A percentile compares a stretch with the other conserved stretches of the same genome.
phyloP scores from a whole-genome alignment of 1,140 invertebrate genomes.

The Archegozetes longisetosus region DNA sequence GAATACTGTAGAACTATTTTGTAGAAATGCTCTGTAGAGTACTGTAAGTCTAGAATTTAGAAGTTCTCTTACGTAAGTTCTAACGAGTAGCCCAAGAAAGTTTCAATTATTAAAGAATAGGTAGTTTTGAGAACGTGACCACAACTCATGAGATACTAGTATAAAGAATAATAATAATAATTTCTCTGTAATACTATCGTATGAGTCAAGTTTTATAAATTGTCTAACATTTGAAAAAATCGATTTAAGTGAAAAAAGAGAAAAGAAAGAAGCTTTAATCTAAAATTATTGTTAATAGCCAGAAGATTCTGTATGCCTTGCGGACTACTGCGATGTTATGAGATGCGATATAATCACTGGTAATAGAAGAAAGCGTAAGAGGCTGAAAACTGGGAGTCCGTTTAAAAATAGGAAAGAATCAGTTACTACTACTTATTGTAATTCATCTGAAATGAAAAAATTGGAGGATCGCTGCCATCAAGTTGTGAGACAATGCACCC shows the following conservation, averaged over 20 bases:
- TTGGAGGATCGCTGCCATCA: constrained; percentile 29
- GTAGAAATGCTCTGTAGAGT: no score
- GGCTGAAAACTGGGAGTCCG: not conserved
- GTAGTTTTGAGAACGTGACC: no score
- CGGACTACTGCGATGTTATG: constrained; percentile 88
- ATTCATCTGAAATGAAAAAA: constrained; percentile 2
- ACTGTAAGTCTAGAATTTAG: no score
- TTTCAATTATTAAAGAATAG: no score
- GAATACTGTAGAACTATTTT: no score
- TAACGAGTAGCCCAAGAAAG: no score
- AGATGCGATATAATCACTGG: constrained; percentile 62
- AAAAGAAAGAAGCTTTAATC: no score
- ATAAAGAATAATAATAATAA: not conserved
- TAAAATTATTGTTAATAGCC: constrained; percentile 42
- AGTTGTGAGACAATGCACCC: constrained; percentile 53
- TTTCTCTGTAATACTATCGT: not conserved
- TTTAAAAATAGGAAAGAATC: not conserved
- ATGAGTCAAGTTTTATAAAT: not conserved
- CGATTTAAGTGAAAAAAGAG: no score
- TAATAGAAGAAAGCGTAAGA: constrained; percentile 4
- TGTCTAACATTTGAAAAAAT: no score
- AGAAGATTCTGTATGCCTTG: constrained; percentile 73
- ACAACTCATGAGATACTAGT: not conserved
- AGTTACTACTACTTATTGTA: not conserved
- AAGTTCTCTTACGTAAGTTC: no score